phyloP scores from a whole-genome alignment of 2,113 vertebrate species.

The Corythaixoides concolor region DNA sequence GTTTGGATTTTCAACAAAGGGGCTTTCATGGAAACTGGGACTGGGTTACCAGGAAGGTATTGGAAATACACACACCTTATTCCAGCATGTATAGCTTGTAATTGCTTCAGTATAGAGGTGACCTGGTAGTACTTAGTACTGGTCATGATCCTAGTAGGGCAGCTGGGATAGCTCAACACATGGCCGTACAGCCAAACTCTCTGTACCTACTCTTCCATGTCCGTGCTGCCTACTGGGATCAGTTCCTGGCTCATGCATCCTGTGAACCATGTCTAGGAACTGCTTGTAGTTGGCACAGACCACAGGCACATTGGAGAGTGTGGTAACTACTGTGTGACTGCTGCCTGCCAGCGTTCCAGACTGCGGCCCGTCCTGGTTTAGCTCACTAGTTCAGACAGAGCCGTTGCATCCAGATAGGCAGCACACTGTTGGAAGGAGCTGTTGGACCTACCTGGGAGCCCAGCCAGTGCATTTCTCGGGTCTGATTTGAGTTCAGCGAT shows the following conservation, averaged over 20 bases:
- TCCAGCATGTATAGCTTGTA: neutral
- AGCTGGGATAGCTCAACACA: neutral
- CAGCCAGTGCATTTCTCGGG: neutral
- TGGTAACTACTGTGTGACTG: neutral
- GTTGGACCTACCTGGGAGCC: neutral
- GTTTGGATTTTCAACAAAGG: constrained; percentile 10
- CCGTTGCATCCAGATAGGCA: neutral
- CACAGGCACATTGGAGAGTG: neutral
- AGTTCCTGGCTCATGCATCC: neutral
- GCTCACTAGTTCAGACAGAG: neutral
- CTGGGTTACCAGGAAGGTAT: neutral
- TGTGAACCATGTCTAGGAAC: neutral
- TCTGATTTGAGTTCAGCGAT: neutral
- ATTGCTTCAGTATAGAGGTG: neutral
- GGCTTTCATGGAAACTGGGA: neutral
- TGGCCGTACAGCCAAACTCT: neutral
- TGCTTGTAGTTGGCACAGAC: neutral
- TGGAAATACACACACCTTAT: neutral
- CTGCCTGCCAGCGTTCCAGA: neutral
- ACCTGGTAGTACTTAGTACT: neutral
- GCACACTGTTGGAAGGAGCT: neutral
- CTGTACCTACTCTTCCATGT: neutral
- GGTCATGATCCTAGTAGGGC: neutral
- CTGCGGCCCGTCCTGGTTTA: neutral
- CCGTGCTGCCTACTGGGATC: neutral